Evolutionary conservation across 2,113 vertebrate genomes (phyloP), one percentile per base, ranked within the genome.

Genomic region (Alethe castanea): DNA sequence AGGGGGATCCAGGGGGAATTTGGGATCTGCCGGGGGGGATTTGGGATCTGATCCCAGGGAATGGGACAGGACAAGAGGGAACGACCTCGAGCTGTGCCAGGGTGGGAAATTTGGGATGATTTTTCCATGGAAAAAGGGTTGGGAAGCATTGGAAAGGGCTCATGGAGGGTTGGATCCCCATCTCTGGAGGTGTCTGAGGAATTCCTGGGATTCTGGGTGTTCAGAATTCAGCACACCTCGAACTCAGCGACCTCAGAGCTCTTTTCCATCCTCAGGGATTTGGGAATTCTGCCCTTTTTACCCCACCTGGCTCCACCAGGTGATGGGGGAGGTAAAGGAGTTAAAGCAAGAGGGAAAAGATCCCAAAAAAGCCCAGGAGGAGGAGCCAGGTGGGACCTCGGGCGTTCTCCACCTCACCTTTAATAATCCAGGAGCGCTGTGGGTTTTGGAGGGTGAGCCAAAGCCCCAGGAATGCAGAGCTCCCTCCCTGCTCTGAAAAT

Each of bases 351-450:
- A 44, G 31, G 60, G 24, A 8, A 33, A 33, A 64, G 24, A 24
- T 6, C 45, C 36, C 25, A 64, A 28, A 35, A 6, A 15, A 13
- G 2, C 10, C 14, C 13, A 2, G 29, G 47, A 29, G 60, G 76
- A 79, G 76, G 60, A 65, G 48, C 48, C 38, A 2, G 76, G 76
- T 7, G 48, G 25, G 19, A 14, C 24, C 19, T 19, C 1, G 11
- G 19, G 74, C 36, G 1, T 64, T 15, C 59, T 26, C 35, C 57
- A 3, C 28, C 45, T 33, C 16, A 5, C 47, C 60, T 44, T 8
- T 5, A 18, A 23, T 8, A 6, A 64, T 5, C 0, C 48, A 14
- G 48, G 38, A 79, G n/a, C 3, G 19, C 25, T 2, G 9, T 15
- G 29, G 59, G 19, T 26, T 17, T 2, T 26, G 50, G 36, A 50